Conservation (phyloP, 2,113 vertebrate species). For the Nycticorax nycticorax region DNA sequence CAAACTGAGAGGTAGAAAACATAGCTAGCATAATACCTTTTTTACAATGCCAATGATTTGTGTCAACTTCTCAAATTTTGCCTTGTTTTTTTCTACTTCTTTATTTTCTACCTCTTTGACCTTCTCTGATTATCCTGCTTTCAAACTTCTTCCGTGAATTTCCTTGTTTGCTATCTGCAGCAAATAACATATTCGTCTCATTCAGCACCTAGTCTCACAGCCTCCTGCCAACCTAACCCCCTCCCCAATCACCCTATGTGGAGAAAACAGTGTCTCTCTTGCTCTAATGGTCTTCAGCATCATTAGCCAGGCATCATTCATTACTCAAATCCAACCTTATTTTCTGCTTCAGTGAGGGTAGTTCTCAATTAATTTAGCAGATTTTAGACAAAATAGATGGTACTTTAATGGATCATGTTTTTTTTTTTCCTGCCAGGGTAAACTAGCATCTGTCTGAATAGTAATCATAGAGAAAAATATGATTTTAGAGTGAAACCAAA, state of each 20-base stretch:
- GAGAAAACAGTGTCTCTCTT: not conserved
- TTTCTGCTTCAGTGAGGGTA: slow-evolving; percentile 53
- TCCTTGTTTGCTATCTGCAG: not conserved
- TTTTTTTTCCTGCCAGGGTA: not conserved
- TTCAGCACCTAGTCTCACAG: not conserved
- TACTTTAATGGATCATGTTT: not conserved
- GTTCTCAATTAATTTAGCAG: slow-evolving; percentile 62
- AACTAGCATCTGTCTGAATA: not conserved
- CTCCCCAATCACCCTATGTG: not conserved
- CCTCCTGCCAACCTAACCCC: not conserved
- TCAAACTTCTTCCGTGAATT: not conserved
- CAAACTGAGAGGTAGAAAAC: not conserved
- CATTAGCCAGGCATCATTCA: slow-evolving; percentile 37
- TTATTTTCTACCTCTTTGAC: not conserved
- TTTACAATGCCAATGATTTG: not conserved
- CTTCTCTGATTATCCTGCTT: not conserved
- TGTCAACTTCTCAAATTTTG: not conserved
- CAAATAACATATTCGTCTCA: not conserved
- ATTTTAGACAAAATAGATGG: slow-evolving; percentile 47
- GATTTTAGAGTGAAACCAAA: not conserved
- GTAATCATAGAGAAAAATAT: slow-evolving; percentile 2
- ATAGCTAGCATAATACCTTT: not conserved
- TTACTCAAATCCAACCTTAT: slow-evolving; percentile 33
- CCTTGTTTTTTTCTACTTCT: not conserved
- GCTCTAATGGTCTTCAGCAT: slow-evolving; percentile 23